A percentile compares a stretch with the other conserved stretches of the same genome.
phyloP scores from a whole-genome alignment of 2,797 vertebrate species.

The Pelobates cultripes region DNA sequence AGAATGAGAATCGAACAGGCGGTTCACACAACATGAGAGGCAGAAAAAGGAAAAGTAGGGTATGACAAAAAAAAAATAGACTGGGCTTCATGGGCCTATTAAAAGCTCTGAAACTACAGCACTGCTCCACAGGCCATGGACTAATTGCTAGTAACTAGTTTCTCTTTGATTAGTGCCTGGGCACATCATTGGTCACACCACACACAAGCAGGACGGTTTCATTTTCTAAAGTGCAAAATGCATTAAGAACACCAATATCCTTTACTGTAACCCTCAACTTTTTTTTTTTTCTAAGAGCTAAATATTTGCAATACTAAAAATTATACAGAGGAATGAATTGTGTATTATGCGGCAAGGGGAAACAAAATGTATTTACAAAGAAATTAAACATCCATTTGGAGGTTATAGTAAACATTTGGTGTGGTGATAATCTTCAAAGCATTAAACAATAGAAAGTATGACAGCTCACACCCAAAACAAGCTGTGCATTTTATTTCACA shows the following conservation, averaged over 20 bases:
- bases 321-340: conserved; percentile 20
- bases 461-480: neutral
- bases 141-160: conserved; percentile 68
- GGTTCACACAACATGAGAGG: conserved; percentile 71
- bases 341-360: conserved; percentile 55
- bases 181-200: conserved; percentile 80
- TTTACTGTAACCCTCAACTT: neutral
- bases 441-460: conserved; percentile 1
- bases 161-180: conserved; percentile 69
- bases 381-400: neutral
- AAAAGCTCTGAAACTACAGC: conserved; percentile 68
- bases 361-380: conserved; percentile 5
- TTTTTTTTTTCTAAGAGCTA: conserved; percentile 22
- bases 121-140: conserved; percentile 63
- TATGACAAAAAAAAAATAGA: conserved; percentile 58
- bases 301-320: conserved; percentile 56
- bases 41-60: conserved; percentile 66
- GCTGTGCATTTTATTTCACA: too few relatives aligned
- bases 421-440: conserved; percentile 11
- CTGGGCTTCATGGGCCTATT: conserved; percentile 62
- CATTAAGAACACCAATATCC: conserved; percentile 61
- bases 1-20: conserved; percentile 64
- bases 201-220: conserved; percentile 73
- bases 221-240: conserved; percentile 77
- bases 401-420: neutral